Percentiles rank a stretch among this genome's conserved stretches.
phyloP scores from a whole-genome alignment of 2,888 invertebrate genomes.

The Diplazon laetatorius region DNA sequence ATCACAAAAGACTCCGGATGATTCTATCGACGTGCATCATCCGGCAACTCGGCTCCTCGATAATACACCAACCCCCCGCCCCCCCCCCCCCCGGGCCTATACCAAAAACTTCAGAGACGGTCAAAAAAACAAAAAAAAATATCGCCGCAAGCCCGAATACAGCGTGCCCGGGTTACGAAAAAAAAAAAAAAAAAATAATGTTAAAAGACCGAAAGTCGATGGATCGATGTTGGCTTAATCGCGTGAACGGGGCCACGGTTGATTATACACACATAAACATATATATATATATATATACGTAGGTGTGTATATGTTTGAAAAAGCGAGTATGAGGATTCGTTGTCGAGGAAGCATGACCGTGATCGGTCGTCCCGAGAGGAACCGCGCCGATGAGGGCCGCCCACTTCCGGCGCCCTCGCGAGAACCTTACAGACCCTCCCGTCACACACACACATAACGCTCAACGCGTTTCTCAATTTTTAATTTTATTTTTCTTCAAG shows the following conservation, averaged over 20 bases:
- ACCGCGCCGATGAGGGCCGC: slow-evolving; percentile 62
- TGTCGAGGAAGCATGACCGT: slow-evolving; percentile 52
- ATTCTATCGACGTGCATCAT: slow-evolving; percentile 36
- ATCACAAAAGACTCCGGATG: slow-evolving; percentile 43
- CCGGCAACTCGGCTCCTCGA: slow-evolving; percentile 20
- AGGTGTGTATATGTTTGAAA: slow-evolving; percentile 26
- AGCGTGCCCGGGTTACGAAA: slow-evolving; percentile 51
- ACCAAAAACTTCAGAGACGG: slow-evolving; percentile 4
- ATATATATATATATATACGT: no score
- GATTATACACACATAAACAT: no score
- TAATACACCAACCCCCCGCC: slow-evolving; percentile 42
- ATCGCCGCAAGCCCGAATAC: slow-evolving; percentile 36
- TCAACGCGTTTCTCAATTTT: slow-evolving; percentile 61
- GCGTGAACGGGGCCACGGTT: slow-evolving; percentile 33
- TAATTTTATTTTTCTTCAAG: slow-evolving; percentile 45
- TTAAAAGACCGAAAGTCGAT: slow-evolving; percentile 64
- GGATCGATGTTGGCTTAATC: slow-evolving; percentile 57
- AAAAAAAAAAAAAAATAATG: no score
- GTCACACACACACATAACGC: slow-evolving; percentile 62
- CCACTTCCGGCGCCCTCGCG: slow-evolving; percentile 67
- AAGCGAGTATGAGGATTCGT: slow-evolving; percentile 17
- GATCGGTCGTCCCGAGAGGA: slow-evolving; percentile 60
- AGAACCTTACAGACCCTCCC: slow-evolving; percentile 53
- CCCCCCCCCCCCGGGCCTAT: no score
- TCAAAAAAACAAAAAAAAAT: slow-evolving; percentile 26